phyloP scores from a whole-genome alignment of 2,113 vertebrate species.

The Paedocypris sp. region DNA sequence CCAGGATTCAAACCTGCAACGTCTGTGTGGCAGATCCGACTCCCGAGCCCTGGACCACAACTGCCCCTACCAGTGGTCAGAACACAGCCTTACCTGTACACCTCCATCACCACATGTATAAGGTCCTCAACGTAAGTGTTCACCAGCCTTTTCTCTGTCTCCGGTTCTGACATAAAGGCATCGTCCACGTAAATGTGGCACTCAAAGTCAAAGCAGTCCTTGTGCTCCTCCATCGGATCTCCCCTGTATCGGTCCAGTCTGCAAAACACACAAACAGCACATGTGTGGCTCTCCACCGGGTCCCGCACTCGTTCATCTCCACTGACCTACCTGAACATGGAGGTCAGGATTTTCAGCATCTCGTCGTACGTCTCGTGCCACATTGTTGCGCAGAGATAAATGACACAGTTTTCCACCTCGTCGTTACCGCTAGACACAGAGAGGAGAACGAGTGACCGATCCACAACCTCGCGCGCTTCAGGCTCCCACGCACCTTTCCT shows the following conservation, averaged over 20 bases:
- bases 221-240: constrained; percentile 57
- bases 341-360: constrained; percentile 70
- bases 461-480: neutral
- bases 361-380: constrained; percentile 72
- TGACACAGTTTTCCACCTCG: constrained; percentile 51
- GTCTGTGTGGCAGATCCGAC: too few species aligned
- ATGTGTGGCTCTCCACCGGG: neutral
- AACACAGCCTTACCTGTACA: constrained; percentile 54
- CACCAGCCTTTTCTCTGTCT: constrained; percentile 41
- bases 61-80: too few species aligned
- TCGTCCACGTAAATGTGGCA: constrained; percentile 65
- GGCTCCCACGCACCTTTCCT: constrained; percentile 42
- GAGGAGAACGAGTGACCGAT: neutral
- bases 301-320: neutral
- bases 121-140: constrained; percentile 59
- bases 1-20: too few species aligned
- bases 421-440: constrained; percentile 16
- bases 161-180: constrained; percentile 50
- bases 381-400: constrained; percentile 72
- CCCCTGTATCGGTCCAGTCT: constrained; percentile 66
- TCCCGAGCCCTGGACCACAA: too few species aligned
- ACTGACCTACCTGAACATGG: constrained; percentile 63
- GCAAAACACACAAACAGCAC: constrained; percentile 20
- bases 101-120: constrained; percentile 56
- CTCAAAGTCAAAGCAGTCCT: constrained; percentile 63